phyloP scores from a whole-genome alignment of 2,888 invertebrate species.

The Gastrophysa polygoni region DNA sequence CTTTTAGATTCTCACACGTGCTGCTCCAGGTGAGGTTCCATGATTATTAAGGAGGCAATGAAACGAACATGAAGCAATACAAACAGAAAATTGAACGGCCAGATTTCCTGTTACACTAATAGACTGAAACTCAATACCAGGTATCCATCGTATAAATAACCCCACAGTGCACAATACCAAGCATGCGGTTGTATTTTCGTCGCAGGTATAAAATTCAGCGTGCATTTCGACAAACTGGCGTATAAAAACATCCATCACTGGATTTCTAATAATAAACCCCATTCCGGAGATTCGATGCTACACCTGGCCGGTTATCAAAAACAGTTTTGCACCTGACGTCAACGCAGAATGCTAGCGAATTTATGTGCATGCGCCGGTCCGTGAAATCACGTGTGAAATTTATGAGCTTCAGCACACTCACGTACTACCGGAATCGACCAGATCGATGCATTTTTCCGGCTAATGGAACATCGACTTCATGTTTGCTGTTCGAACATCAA shows the following conservation, averaged over 20 bases:
- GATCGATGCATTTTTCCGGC: conserved; percentile 4
- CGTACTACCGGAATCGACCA: conserved; percentile 4
- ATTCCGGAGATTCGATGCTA: conserved; percentile 33
- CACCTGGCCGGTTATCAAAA: conserved; percentile 30
- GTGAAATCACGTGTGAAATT: conserved; percentile 17
- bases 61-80: not conserved
- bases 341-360: conserved; percentile 17
- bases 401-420: conserved; percentile 8
- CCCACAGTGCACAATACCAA: not conserved
- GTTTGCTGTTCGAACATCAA: no score
- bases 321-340: conserved; percentile 26
- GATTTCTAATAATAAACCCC: conserved; percentile 39
- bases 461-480: no score
- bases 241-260: conserved; percentile 34
- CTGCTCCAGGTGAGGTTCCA: not conserved
- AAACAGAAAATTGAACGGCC: not conserved
- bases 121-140: conserved; percentile 1
- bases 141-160: conserved; percentile 8
- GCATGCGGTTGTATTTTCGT: conserved; percentile 5
- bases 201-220: not conserved
- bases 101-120: not conserved
- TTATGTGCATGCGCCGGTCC: conserved; percentile 13
- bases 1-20: not conserved
- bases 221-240: conserved; percentile 11
- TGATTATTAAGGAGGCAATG: not conserved